These are phyloP conservation scores for Otis tarda DNA, from an alignment of 2,113 vertebrate species.

Conservation along the genomic window DNA sequence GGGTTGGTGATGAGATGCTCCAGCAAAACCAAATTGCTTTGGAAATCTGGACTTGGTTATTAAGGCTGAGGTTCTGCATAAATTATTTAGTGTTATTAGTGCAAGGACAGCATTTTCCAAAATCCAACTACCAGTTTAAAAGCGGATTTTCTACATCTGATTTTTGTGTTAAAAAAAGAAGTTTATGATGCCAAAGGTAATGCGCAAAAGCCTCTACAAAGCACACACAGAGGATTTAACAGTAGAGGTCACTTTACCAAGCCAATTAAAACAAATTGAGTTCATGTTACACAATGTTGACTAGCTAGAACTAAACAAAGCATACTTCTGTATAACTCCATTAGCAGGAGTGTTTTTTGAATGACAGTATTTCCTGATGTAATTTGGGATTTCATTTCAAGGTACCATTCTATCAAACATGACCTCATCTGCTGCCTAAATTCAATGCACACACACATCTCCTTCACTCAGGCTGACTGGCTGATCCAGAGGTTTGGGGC, in stretches of 20 bases:
- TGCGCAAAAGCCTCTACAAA: background rate
- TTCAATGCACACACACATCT: rapidly evolving
- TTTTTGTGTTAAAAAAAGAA: background rate
- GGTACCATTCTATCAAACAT: background rate
- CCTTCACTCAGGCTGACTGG: background rate
- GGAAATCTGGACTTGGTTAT: background rate
- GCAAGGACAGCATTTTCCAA: background rate
- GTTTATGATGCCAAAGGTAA: background rate
- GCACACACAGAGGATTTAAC: background rate
- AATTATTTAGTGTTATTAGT: background rate
- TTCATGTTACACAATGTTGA: background rate
- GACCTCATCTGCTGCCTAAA: background rate
- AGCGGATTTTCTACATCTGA: background rate
- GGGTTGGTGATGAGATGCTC: background rate
- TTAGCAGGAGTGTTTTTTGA: background rate
- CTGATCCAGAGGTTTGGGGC: background rate
- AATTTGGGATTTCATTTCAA: background rate
- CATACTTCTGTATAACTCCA: background rate
- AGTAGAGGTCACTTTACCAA: background rate
- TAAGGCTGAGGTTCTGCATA: background rate
- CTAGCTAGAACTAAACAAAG: background rate
- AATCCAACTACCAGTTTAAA: background rate
- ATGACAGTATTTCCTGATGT: background rate
- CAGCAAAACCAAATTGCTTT: background rate
- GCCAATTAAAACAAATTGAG: background rate